Evolutionary conservation across 2,797 vertebrate genomes (phyloP).

Genomic region (Nyctibius grandis): DNA sequence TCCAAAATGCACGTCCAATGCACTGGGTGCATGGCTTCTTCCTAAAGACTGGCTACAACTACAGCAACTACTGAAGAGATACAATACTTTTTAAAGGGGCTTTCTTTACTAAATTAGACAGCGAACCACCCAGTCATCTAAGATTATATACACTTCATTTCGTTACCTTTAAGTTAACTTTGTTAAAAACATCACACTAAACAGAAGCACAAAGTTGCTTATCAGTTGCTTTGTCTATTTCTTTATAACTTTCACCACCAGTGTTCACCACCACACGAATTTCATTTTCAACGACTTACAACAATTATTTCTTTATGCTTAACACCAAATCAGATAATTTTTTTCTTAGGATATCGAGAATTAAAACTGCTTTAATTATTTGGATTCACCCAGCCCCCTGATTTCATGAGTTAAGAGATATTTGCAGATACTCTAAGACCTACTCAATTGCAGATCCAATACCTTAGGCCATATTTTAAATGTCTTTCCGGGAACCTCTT

Average conservation of each 20-base stretch:
- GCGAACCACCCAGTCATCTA: not conserved
- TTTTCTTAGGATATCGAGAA: not conserved
- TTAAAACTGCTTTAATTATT: not conserved
- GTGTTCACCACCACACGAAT: not conserved
- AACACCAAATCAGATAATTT: not conserved
- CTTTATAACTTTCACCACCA: not conserved
- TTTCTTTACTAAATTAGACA: not conserved
- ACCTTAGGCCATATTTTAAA: not conserved
- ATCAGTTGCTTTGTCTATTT: not conserved
- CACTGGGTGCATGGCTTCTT: fast-evolving
- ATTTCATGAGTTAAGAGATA: not conserved
- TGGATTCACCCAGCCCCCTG: not conserved
- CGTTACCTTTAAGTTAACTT: not conserved
- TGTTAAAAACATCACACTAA: not conserved
- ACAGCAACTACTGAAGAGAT: not conserved
- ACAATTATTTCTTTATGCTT: not conserved
- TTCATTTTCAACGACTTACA: not conserved
- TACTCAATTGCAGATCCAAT: not conserved
- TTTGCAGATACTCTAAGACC: not conserved
- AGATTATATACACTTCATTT: not conserved
- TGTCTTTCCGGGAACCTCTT: not conserved
- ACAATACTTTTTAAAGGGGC: not conserved
- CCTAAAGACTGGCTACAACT: not conserved
- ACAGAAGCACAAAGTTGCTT: not conserved
- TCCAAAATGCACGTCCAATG: not conserved